Evolutionary conservation across 2,888 invertebrate genomes (phyloP).

Genomic region (Torymus auratus): DNA sequence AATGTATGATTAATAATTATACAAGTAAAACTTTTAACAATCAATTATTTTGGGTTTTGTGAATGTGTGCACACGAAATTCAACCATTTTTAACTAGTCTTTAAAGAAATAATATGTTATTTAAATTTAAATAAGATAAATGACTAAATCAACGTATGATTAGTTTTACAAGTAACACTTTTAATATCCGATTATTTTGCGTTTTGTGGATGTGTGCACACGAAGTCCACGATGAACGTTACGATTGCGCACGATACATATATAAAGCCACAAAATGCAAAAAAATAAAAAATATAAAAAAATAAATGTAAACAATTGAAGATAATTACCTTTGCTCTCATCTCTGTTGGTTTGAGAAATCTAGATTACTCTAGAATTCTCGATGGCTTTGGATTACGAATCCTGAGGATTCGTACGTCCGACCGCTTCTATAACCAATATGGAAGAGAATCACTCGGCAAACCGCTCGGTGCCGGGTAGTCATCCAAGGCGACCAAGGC

Average conservation of each 20-base stretch:
- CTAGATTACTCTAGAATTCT: slow-evolving; percentile 67
- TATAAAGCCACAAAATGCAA: slow-evolving; percentile 8
- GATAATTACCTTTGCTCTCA: slow-evolving; percentile 74
- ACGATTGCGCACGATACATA: neutral
- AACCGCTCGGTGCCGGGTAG: slow-evolving; percentile 29
- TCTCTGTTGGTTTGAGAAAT: slow-evolving; percentile 62
- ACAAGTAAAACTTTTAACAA: no score
- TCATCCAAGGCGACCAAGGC: neutral
- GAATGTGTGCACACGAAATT: no score
- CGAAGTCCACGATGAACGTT: no score
- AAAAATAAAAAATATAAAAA: slow-evolving; percentile 32
- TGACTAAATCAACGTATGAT: no score
- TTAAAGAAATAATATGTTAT: no score
- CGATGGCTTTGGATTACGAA: slow-evolving; percentile 67
- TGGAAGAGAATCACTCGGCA: slow-evolving; percentile 65
- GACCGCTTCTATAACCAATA: slow-evolving; percentile 66
- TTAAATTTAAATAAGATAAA: no score
- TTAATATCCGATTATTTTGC: no score
- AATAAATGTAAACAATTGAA: slow-evolving; percentile 51
- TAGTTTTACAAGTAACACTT: no score
- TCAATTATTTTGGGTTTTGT: no score
- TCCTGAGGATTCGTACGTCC: slow-evolving; percentile 58
- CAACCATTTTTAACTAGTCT: no score
- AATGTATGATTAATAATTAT: no score
- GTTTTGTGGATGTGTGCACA: no score